A percentile compares a stretch with the other conserved stretches of the same genome.
phyloP scores from a whole-genome alignment of 2,888 invertebrate genomes.

The Branchipolynoe longqiensis region DNA sequence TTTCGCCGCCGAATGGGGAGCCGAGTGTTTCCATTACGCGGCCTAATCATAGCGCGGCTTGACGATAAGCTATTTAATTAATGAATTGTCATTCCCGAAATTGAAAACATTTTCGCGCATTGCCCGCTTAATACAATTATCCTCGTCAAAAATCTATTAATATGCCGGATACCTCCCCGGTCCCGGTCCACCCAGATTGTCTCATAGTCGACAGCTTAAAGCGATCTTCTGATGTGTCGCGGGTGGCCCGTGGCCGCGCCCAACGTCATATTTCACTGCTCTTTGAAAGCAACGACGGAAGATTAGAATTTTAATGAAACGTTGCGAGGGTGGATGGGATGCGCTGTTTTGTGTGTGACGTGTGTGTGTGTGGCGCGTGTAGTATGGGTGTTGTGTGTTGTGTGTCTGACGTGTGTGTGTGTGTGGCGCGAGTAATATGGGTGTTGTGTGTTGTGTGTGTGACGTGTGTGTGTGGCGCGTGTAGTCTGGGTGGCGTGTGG shows the following conservation, averaged over 20 bases:
- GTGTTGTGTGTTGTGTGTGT: no score
- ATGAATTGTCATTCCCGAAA: constrained; percentile 54
- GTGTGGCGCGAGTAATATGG: no score
- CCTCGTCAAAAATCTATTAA: constrained; percentile 55
- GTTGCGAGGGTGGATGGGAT: not conserved
- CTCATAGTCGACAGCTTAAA: constrained; percentile 20
- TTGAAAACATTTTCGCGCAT: constrained; percentile 54
- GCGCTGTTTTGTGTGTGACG: no score
- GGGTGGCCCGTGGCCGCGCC: not conserved
- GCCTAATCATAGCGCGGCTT: constrained; percentile 42
- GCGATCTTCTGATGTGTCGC: not conserved
- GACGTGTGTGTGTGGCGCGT: no score
- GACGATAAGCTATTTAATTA: constrained; percentile 51
- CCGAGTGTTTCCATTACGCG: constrained; percentile 23
- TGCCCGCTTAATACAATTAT: constrained; percentile 53
- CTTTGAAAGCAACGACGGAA: not conserved
- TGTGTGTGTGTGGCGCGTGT: no score
- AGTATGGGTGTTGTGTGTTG: no score
- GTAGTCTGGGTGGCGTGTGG: no score
- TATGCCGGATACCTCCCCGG: not conserved
- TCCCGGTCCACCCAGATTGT: constrained; percentile 22
- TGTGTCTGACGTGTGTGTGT: no score
- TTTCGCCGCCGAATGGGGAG: constrained; percentile 18
- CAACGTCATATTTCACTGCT: constrained; percentile 19
- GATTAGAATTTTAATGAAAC: constrained; percentile 48